Evolutionary conservation across 2,797 vertebrate species (phyloP).

Genomic region (Microctenopoma lineatum): DNA sequence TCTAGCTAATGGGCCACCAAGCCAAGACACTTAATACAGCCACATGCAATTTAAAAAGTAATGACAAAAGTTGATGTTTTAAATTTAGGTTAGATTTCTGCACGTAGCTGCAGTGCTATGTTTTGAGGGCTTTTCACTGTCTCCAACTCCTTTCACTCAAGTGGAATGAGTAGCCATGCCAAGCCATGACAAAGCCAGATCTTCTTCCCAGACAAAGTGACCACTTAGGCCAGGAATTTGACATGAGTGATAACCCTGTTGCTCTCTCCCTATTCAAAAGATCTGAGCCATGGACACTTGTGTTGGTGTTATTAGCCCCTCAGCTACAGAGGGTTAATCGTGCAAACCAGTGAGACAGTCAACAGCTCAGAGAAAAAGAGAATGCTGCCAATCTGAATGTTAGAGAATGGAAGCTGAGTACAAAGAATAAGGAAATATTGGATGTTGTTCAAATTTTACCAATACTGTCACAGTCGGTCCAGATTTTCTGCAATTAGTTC

Average conservation of each 20-base stretch:
- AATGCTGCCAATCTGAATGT: conserved; percentile 7
- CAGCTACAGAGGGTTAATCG: conserved; percentile 68
- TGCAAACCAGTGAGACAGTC: conserved; percentile 53
- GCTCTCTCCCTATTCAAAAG: conserved; percentile 67
- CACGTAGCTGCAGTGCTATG: conserved; percentile 1
- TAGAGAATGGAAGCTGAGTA: background rate
- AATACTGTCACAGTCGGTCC: background rate
- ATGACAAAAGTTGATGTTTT: conserved; percentile 20
- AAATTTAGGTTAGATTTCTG: conserved; percentile 3
- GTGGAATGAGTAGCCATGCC: conserved; percentile 59
- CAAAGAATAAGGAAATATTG: background rate
- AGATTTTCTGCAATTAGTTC: too few relatives aligned
- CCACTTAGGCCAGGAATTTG: conserved; percentile 82
- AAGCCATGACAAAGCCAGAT: conserved; percentile 77
- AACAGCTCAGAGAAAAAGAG: conserved; percentile 31
- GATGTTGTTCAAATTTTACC: background rate
- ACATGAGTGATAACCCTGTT: conserved; percentile 72
- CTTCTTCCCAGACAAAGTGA: conserved; percentile 83
- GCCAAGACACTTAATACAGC: background rate
- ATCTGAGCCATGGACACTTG: conserved; percentile 73
- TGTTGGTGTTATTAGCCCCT: conserved; percentile 69
- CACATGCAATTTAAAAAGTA: background rate
- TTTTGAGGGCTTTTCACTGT: conserved; percentile 58
- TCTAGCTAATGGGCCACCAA: background rate
- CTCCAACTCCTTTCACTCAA: conserved; percentile 66